These are phyloP conservation scores for Eristalis arbustorum DNA, from an alignment of 2,888 invertebrate genomes.

Conservation along the genomic window DNA sequence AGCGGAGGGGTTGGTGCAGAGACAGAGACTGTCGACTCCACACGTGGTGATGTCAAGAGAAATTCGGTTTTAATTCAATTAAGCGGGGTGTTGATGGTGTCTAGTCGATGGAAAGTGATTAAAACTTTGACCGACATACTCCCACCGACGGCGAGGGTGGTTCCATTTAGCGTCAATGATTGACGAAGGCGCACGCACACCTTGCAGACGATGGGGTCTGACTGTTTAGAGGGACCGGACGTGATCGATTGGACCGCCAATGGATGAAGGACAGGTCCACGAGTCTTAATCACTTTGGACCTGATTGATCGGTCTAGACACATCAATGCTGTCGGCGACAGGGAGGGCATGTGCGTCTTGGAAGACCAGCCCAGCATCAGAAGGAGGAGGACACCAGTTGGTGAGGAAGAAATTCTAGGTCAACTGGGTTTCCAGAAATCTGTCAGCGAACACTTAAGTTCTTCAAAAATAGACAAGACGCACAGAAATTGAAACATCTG, in stretches of 20 bases:
- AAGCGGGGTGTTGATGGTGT: background rate
- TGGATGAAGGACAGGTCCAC: background rate
- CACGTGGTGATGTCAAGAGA: conserved; percentile 24
- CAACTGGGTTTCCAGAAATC: background rate
- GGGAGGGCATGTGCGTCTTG: background rate
- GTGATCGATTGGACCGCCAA: background rate
- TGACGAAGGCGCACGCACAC: background rate
- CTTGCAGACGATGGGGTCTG: too few relatives aligned
- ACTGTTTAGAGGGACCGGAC: background rate
- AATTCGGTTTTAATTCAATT: conserved; percentile 35
- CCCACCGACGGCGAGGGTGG: background rate
- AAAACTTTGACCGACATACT: background rate
- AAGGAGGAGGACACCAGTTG: background rate
- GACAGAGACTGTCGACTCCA: background rate
- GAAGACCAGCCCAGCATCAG: too few relatives aligned
- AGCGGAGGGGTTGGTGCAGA: conserved; percentile 10
- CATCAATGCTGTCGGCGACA: background rate
- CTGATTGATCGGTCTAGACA: background rate
- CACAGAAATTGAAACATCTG: background rate
- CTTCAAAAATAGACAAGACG: background rate
- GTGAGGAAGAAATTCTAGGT: background rate
- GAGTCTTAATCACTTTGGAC: background rate
- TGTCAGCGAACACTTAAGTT: background rate
- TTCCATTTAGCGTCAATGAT: background rate
- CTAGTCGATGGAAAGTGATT: background rate